Evolutionary conservation across 2,888 invertebrate genomes (phyloP).

Genomic region (Leucoma salicis): DNA sequence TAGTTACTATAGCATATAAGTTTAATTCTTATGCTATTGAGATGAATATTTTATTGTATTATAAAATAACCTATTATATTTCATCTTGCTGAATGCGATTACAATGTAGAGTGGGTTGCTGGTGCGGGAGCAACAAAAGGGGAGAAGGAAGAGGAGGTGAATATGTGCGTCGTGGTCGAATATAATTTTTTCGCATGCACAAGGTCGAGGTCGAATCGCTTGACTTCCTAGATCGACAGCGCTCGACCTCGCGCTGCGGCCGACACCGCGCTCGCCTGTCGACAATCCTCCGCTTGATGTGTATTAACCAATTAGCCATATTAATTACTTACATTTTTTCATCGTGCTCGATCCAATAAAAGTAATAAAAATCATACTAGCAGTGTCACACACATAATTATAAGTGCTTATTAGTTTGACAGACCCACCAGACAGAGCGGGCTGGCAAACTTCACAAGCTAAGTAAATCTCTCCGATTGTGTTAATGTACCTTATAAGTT

Average conservation of each 20-base stretch:
- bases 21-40: not conserved
- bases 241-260: slow-evolving; percentile 43
- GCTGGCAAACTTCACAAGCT: too few relatives aligned
- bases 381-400: not conserved
- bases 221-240: slow-evolving; percentile 75
- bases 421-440: too few relatives aligned
- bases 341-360: not conserved
- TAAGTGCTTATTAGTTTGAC: too few relatives aligned
- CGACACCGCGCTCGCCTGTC: slow-evolving; percentile 30
- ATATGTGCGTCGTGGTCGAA: slow-evolving; percentile 61
- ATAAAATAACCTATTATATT: not conserved
- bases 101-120: not conserved
- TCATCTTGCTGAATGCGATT: not conserved
- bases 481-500: too few relatives aligned
- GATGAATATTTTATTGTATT: not conserved
- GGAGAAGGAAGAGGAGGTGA: slow-evolving; percentile 30
- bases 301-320: not conserved
- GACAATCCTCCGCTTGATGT: slow-evolving; percentile 15
- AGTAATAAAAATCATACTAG: too few relatives aligned
- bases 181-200: slow-evolving; percentile 71
- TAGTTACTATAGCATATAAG: not conserved
- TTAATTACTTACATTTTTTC: not conserved
- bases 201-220: slow-evolving; percentile 76
- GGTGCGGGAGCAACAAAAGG: slow-evolving; percentile 1
- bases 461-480: too few relatives aligned